A percentile compares a stretch with the other conserved stretches of the same genome.
These are phyloP conservation scores for Oxytorus armatus DNA, from an alignment of 2,888 invertebrate species.

Conservation along the genomic window DNA sequence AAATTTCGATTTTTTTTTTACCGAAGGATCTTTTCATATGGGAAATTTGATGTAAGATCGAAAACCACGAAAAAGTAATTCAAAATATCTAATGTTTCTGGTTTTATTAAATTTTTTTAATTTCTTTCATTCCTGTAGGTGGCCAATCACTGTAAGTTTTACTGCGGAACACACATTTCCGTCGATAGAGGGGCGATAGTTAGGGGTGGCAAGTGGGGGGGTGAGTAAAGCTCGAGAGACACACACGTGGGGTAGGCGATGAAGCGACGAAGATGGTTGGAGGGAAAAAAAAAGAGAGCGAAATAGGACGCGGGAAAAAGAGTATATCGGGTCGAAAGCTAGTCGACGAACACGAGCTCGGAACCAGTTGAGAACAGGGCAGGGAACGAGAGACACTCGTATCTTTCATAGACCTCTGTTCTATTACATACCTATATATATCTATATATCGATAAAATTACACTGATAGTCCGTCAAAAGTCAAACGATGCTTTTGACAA, in stretches of 20 bases:
- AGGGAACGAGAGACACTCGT: slow-evolving; percentile 39
- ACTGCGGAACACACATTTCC: too few species aligned
- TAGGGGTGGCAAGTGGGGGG: background rate
- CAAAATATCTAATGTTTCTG: background rate
- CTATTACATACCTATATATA: too few species aligned
- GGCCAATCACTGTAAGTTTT: background rate
- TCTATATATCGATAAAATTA: too few species aligned
- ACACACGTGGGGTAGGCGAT: slow-evolving; percentile 31
- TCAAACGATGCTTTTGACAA: slow-evolving; percentile 43
- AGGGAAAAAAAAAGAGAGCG: background rate
- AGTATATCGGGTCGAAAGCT: slow-evolving; percentile 39
- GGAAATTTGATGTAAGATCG: too few species aligned
- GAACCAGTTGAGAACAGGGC: slow-evolving; percentile 43
- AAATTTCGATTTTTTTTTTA: too few species aligned
- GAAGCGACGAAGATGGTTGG: slow-evolving; percentile 9
- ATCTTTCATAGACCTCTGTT: too few species aligned
- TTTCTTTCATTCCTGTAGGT: background rate
- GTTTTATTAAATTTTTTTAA: background rate
- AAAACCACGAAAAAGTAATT: too few species aligned
- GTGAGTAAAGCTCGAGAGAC: slow-evolving; percentile 8
- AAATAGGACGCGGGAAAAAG: slow-evolving; percentile 26
- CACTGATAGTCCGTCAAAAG: too few species aligned
- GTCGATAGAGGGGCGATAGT: background rate
- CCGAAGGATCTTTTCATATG: too few species aligned
- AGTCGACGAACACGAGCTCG: slow-evolving; percentile 28